A percentile compares a stretch with the other conserved stretches of the same genome.
Evolutionary conservation across 2,113 vertebrate genomes (phyloP).

Genomic region (Eulemur rufifrons): DNA sequence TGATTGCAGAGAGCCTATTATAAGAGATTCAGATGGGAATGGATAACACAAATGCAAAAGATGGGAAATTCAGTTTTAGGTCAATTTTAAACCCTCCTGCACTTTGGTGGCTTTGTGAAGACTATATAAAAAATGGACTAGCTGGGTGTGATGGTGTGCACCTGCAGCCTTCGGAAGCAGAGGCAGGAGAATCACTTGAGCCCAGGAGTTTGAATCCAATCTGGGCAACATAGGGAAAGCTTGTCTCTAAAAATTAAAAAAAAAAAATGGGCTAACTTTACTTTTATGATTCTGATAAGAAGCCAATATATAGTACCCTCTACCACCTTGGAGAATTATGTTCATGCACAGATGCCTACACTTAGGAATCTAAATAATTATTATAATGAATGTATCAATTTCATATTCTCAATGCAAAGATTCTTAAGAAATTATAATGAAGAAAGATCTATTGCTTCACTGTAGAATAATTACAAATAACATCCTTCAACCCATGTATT

Average conservation of each 20-base stretch:
- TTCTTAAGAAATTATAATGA: neutral
- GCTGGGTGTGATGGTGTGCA: neutral
- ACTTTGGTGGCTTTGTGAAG: neutral
- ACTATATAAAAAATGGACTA: neutral
- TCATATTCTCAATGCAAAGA: neutral
- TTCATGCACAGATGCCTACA: neutral
- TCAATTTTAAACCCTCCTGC: neutral
- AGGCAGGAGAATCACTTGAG: neutral
- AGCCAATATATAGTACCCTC: neutral
- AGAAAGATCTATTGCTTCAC: neutral
- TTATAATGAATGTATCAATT: neutral
- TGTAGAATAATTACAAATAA: slow-evolving; percentile 7
- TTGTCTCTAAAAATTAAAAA: neutral
- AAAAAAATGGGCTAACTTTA: neutral
- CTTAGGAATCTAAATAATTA: slow-evolving; percentile 1
- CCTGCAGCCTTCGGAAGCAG: neutral
- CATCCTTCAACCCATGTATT: neutral
- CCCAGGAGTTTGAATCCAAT: neutral
- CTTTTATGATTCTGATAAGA: neutral
- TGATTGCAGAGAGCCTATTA: neutral
- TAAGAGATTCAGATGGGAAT: neutral
- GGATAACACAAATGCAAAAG: neutral
- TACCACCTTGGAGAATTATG: neutral
- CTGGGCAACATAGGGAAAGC: neutral
- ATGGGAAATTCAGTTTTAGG: neutral